Evolutionary conservation across 2,113 vertebrate species (phyloP), one percentile per base, ranked within the genome.

Genomic region (Himantopus leucocephalus): DNA sequence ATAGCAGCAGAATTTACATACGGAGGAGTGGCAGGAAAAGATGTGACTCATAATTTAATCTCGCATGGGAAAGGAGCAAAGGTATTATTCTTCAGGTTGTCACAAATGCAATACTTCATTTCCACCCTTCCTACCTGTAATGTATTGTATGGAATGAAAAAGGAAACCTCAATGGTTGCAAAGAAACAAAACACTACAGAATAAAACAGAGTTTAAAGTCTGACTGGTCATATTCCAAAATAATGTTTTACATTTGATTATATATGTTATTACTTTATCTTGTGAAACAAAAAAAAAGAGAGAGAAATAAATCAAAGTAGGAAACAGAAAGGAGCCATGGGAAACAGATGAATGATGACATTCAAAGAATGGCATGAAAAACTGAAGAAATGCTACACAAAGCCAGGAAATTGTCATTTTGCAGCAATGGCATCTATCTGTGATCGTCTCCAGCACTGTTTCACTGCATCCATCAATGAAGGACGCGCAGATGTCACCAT

Each of bases 341-440:
- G 94, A 97, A 97, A 94, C 97, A 96, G 94, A 91, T 95, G 94
- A 97, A 86, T 85, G 66, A 89, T 95, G 95, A 97, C 94, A 95
- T 87, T 39, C 41, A 82, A 88, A 92, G 91, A 89, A 87, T 94
- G 92, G 66, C 73, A 95, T 73, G 80, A 78, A 91, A 94, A 89
- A 78, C 79, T 89, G 92, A 86, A 96, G 91, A 89, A 94, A 89
- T 68, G 41, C 21, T 68, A 79, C 86, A 95, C 92, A 96, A 95
- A 97, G 97, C 95, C 96, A 97, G 97, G 97, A 97, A 97, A 72
- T 95, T 95, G 84, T 95, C 86, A 82, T 91, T 95, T 89, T 72
- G 37, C 80, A 94, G 91, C 80, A 70, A 35, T 95, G 76, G 78
- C 86, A 94, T 94, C 60, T 92, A 35, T 95, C 68, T 78, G 24